phyloP scores from a whole-genome alignment of 2,888 invertebrate species.

The Dorcus parallelipipedus region DNA sequence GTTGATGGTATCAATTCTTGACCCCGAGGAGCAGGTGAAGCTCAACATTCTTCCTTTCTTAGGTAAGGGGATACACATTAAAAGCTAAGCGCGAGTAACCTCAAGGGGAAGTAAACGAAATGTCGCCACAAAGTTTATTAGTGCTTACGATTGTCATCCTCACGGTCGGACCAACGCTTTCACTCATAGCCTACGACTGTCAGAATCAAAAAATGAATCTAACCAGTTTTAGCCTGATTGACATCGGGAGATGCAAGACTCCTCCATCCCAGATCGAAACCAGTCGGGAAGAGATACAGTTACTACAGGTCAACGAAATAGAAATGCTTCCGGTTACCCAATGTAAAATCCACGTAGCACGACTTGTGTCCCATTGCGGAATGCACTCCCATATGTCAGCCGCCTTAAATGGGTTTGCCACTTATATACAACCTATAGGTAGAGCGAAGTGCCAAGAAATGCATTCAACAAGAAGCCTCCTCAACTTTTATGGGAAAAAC shows the following conservation, averaged over 20 bases:
- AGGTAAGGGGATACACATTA: too few relatives aligned
- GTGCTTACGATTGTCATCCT: too few relatives aligned
- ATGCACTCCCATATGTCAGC: conserved; percentile 8
- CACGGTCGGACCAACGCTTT: too few relatives aligned
- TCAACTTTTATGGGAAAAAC: conserved; percentile 3
- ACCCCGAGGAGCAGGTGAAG: too few relatives aligned
- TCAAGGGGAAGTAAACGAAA: too few relatives aligned
- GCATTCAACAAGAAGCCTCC: not conserved
- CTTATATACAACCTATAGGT: not conserved
- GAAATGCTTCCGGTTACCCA: not conserved
- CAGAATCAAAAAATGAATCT: conserved; percentile 4
- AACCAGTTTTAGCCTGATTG: conserved; percentile 1
- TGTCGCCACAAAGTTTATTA: too few relatives aligned
- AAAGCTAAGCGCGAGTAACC: too few relatives aligned
- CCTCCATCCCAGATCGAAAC: not conserved
- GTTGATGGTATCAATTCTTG: too few relatives aligned
- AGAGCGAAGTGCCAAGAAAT: conserved; percentile 1
- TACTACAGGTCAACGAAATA: not conserved
- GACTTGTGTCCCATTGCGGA: not conserved
- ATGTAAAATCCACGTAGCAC: conserved; percentile 7
- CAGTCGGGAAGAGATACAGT: not conserved
- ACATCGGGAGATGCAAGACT: conserved; percentile 1
- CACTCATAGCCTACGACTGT: conserved; percentile 5
- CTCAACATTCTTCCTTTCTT: too few relatives aligned
- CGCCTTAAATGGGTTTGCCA: not conserved